Conservation (phyloP, 1,140 invertebrate genomes). For the Drosophila kurseongensis region DNA sequence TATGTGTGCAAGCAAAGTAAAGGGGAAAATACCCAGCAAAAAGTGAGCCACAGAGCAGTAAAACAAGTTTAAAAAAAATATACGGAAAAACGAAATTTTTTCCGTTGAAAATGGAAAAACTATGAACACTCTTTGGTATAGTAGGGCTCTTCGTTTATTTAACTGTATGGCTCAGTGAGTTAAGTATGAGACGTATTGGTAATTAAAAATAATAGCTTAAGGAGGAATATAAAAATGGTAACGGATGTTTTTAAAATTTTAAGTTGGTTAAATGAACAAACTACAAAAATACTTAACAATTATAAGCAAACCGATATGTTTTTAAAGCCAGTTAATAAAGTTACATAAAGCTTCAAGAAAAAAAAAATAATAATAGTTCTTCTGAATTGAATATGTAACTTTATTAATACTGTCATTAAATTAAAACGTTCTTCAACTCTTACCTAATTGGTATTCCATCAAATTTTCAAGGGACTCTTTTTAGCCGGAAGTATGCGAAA, state of each 20-base stretch:
- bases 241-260: too few relatives aligned
- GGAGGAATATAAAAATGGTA: too few relatives aligned
- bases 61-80: constrained; percentile 1
- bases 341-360: neutral
- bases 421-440: too few relatives aligned
- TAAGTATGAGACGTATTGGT: too few relatives aligned
- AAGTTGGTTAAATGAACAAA: too few relatives aligned
- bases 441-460: too few relatives aligned
- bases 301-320: too few relatives aligned
- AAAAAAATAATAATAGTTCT: neutral
- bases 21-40: constrained; percentile 18
- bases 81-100: constrained; percentile 11
- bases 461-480: constrained; percentile 10
- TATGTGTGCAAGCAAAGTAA: constrained; percentile 54
- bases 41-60: constrained; percentile 24
- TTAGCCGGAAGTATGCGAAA: constrained; percentile 1
- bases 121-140: constrained; percentile 7
- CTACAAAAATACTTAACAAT: too few relatives aligned
- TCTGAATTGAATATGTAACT: too few relatives aligned
- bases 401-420: too few relatives aligned
- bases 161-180: neutral
- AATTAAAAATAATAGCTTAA: too few relatives aligned
- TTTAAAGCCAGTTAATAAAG: too few relatives aligned
- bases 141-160: neutral
- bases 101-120: constrained; percentile 1